Base-by-base conservation (phyloP, 2,113 vertebrate species). In the Tachuris rubrigastra region DNA sequence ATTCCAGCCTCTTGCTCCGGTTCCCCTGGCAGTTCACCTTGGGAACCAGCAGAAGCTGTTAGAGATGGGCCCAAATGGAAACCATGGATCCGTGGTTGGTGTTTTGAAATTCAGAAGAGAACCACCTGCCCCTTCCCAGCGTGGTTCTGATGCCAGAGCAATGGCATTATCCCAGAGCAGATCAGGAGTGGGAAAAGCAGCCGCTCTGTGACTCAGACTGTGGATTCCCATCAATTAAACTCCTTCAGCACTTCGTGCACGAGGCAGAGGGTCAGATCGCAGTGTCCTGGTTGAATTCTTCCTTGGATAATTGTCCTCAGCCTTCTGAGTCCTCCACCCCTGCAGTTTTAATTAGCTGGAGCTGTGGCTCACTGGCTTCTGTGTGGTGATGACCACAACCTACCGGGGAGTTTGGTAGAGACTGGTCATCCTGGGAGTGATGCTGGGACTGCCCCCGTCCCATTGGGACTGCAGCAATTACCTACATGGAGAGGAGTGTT, bases 271-370 rank as follows among this genome's bases (percentile, higher is more conserved):
- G 21, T 59, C 39, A 74, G 83, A 24, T 49, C 84, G 41, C 82
- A 1, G 59, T 8, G 27, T 63, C 79, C 83, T 88, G 68, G 79
- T 10, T 16, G 24, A 71, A 78, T 89, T 74, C 50, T 74, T 28
- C 15, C 59, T 30, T 19, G 63, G 82, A 2, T 95, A 77, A 86
- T 90, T 90, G 75, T 88, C 7, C 59, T 87, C 53, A 35, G 71
- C 13, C 49, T 37, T 25, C 75, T 5, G 42, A 46, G 8, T 23
- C 63, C 37, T 92, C 14, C 25, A 37, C 50, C 83, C 83, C 90
- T 67, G 68, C 68, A 42, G 88, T 11, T 90, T 92, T 92, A 88
- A 90, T 92, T 17, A 79, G 75, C 15, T 15, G 23, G 85, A 77
- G 75, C 79, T 69, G 56, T 23, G 62, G 66, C 60, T 96, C 39